Conservation (phyloP, 2,888 invertebrate species). For the Aporophyla nigra region DNA sequence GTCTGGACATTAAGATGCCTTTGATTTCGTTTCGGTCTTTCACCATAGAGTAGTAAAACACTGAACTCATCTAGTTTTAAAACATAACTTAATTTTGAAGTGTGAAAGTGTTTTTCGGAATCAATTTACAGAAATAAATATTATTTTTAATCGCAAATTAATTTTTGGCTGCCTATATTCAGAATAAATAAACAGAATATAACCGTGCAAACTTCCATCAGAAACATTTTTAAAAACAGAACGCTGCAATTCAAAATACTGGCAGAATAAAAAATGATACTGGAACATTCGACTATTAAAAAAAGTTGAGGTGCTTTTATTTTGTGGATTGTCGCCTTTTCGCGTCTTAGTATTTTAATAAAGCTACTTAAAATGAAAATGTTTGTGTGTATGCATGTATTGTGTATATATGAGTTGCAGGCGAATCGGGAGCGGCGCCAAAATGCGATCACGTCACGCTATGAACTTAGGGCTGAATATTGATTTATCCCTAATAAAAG, state of each 20-base stretch:
- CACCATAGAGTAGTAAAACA: too few relatives aligned
- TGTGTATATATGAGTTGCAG: slow-evolving; percentile 53
- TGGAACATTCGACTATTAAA: not conserved
- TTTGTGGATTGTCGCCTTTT: not conserved
- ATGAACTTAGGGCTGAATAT: slow-evolving; percentile 78
- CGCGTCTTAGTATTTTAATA: too few relatives aligned
- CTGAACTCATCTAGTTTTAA: too few relatives aligned
- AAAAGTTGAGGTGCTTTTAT: not conserved
- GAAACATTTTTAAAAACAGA: not conserved
- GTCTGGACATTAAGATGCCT: too few relatives aligned
- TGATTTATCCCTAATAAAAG: slow-evolving; percentile 75
- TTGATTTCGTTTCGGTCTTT: too few relatives aligned
- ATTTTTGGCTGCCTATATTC: too few relatives aligned
- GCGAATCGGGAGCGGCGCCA: slow-evolving; percentile 68
- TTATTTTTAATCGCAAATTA: too few relatives aligned
- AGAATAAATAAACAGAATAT: too few relatives aligned
- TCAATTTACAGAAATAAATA: too few relatives aligned
- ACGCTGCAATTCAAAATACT: slow-evolving; percentile 3
- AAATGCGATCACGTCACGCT: slow-evolving; percentile 66
- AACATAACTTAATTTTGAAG: too few relatives aligned
- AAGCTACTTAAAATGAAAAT: too few relatives aligned
- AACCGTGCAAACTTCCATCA: not conserved
- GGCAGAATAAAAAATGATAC: not conserved
- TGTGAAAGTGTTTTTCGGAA: too few relatives aligned
- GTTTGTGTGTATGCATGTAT: slow-evolving; percentile 13